These are phyloP conservation scores for Drosophila longiperda DNA, from an alignment of 2,888 invertebrate genomes.

Conservation along the genomic window DNA sequence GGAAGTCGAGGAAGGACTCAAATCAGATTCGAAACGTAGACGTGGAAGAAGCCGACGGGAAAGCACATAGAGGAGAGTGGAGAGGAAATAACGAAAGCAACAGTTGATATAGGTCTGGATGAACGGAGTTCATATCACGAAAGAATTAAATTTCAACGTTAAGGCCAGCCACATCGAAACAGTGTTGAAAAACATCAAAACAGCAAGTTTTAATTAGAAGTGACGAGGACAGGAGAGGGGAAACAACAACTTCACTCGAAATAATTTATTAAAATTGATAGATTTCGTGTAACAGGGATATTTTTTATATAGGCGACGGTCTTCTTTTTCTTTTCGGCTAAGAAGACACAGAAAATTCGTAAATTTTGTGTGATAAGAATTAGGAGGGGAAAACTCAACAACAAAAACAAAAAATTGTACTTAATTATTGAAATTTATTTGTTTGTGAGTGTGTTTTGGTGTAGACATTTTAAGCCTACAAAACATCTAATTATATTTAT, in stretches of 20 bases:
- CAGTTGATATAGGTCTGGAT: conserved; percentile 15
- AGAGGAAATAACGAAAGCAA: not conserved
- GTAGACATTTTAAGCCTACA: conserved; percentile 40
- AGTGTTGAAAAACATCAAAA: conserved; percentile 35
- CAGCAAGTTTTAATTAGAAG: conserved; percentile 13
- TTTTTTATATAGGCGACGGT: conserved; percentile 25
- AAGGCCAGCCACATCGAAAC: conserved; percentile 39
- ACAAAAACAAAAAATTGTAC: conserved; percentile 58
- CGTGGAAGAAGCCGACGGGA: not conserved
- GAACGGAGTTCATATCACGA: conserved; percentile 70
- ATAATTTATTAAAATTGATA: conserved; percentile 37
- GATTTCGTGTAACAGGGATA: conserved; percentile 69
- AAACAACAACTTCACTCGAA: conserved; percentile 29
- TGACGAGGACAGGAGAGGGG: not conserved
- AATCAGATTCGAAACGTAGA: conserved; percentile 43
- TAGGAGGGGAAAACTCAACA: conserved; percentile 31
- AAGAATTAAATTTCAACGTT: conserved; percentile 24
- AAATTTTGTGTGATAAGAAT: conserved; percentile 61
- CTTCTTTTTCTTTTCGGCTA: conserved; percentile 11
- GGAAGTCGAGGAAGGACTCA: conserved; percentile 46
- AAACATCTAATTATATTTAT: conserved; percentile 65
- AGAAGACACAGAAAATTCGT: conserved; percentile 44
- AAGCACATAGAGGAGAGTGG: not conserved
- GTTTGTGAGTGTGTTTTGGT: conserved; percentile 37
- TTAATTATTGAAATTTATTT: conserved; percentile 56